Evolutionary conservation across 2,888 invertebrate species (phyloP), one percentile per base, ranked within the genome.

Genomic region (Eupithecia vulgata): DNA sequence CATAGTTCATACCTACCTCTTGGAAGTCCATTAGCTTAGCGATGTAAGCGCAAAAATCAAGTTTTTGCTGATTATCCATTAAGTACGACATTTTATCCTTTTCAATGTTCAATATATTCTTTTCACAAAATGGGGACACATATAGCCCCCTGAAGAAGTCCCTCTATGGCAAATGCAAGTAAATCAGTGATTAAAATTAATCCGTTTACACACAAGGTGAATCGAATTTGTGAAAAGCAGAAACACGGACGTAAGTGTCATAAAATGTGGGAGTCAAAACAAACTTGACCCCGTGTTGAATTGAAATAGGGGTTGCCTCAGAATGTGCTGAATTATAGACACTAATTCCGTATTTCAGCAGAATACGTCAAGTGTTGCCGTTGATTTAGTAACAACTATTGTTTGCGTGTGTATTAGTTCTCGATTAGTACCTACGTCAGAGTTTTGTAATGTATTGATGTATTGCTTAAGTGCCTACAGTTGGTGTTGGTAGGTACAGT

Each of bases 381-480:
- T 30, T 30, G 30, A 25, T 59, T 59, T 59, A 12, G 52, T 10
- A 52, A 52, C 21, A 25, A 25, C 12, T 25, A 25, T 57, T 57
- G 57, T 57, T 57, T 57, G 57, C 57, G 57, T 57, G 52, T n/a
- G 12, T n/a, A 64, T 64, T 61, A 30, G 30, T 61, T 59, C 35
- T 17, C 62, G 17, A 62, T 62, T 35, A 62, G 62, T 15, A 35
- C 62, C 30, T 30, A 30, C n/a, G 10, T 35, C n/a, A 64, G 15
- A 30, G 62, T 64, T n/a, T 64, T 35, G 62, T 35, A 64, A 61
- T 64, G 62, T 64, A 64, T 64, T 37, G 37, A 37, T 64, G 62
- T 12, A 64, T 64, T 64, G 62, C 62, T 21, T n/a, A 35, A 64
- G 62, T 37, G n/a, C 57, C 10, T 52, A 52, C 21, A 48, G 42